These are phyloP conservation scores for Cladopsammia gracilis DNA, from an alignment of 64 coral and sea anemone species.

Conservation along the genomic window DNA sequence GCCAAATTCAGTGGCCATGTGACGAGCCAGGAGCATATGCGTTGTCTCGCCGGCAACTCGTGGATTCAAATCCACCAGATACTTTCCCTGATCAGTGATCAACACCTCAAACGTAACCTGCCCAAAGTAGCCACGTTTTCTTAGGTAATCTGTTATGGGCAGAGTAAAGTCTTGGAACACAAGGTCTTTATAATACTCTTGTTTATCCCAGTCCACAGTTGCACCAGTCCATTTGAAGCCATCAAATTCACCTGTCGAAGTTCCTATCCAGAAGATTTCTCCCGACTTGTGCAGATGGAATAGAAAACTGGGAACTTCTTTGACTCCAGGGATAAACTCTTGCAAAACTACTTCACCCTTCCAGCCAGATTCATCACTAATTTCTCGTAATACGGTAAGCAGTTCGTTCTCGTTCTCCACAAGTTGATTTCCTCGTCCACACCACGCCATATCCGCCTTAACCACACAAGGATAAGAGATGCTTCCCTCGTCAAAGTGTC, in stretches of 20 bases:
- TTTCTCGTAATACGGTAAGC: constrained; percentile 1
- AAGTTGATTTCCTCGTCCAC: constrained; percentile 2
- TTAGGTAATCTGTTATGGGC: constrained; percentile 18
- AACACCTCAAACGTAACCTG: constrained; percentile 12
- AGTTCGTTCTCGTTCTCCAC: constrained; percentile 9
- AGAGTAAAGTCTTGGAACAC: constrained; percentile 13
- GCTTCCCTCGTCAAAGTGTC: background rate
- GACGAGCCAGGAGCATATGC: constrained; percentile 4
- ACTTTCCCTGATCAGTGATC: constrained; percentile 15
- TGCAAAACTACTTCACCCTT: background rate
- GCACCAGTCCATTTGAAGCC: background rate
- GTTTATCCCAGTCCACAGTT: constrained; percentile 47
- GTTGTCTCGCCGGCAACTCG: constrained; percentile 41
- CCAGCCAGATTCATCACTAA: constrained; percentile 26
- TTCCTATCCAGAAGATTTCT: constrained; percentile 32
- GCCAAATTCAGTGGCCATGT: constrained; percentile 18
- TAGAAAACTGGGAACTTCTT: constrained; percentile 43
- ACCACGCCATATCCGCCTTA: constrained; percentile 4
- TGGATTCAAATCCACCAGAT: constrained; percentile 9
- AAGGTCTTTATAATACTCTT: constrained; percentile 36
- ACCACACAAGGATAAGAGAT: constrained; percentile 25
- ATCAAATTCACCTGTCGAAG: background rate
- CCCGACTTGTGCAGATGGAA: constrained; percentile 37
- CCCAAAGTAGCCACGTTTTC: constrained; percentile 38
- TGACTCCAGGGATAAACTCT: background rate